phyloP scores from a whole-genome alignment of 2,888 invertebrate genomes.

The Acanthopleura granulata region DNA sequence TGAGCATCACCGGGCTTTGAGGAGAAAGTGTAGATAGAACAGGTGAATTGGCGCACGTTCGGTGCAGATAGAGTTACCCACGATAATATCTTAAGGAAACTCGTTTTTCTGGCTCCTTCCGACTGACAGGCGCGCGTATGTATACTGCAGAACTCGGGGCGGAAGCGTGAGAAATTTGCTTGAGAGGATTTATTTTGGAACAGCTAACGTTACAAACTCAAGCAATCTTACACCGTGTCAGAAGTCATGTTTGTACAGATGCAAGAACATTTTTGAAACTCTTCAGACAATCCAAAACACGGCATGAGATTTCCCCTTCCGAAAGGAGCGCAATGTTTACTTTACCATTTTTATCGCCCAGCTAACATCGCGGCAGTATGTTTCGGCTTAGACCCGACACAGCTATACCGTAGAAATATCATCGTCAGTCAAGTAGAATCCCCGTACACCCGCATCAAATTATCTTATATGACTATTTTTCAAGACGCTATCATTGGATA shows the following conservation, averaged over 20 bases:
- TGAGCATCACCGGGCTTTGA: not conserved
- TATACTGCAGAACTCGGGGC: not conserved
- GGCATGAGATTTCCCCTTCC: conserved; percentile 4
- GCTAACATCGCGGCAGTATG: conserved; percentile 15
- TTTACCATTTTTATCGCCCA: not conserved
- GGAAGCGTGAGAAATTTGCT: conserved; percentile 1
- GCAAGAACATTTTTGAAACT: conserved; percentile 17
- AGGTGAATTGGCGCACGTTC: not conserved
- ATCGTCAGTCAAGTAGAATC: too few relatives aligned
- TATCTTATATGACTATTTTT: not conserved
- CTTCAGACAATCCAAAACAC: conserved; percentile 3
- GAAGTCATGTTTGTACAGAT: conserved; percentile 11
- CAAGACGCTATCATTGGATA: not conserved
- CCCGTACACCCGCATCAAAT: not conserved
- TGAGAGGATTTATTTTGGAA: conserved; percentile 3
- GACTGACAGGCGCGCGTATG: not conserved
- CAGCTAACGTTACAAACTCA: not conserved
- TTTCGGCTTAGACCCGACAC: not conserved
- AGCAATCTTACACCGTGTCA: conserved; percentile 9
- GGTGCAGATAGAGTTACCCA: not conserved
- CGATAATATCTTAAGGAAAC: not conserved
- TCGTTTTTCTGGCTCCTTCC: not conserved
- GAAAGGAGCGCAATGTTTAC: not conserved
- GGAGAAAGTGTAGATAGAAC: not conserved
- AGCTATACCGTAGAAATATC: too few relatives aligned